Base-by-base conservation (phyloP, 2,113 vertebrate species). In the Pygoscelis adeliae region DNA sequence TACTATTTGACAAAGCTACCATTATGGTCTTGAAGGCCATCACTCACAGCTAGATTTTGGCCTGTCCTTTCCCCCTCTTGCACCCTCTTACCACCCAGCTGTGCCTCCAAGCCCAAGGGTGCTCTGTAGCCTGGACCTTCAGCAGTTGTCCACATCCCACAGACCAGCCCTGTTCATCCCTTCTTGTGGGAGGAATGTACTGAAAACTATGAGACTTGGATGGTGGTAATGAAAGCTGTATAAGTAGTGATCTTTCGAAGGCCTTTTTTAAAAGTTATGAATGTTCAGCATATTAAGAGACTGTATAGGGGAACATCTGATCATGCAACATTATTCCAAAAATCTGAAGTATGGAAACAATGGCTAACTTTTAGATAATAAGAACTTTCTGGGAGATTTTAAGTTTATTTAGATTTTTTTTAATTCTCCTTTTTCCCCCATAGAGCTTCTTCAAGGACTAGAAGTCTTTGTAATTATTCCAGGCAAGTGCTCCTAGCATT, bases 381-480 rank as follows among this genome's bases (percentile, higher is more conserved):
- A 70, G 36, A 83, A 65, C 26, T 69, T 77, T 29, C 42, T 56
- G 21, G 8, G 25, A 70, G 36, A 62, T 65, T 56, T 87, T 56
- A 16, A 26, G 6, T 72, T 53, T n/a, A 25, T 82, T 83, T 52
- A 30, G 18, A 11, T 21, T 20, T 52, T 58, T 71, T 47, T 29
- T 12, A 5, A 13, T 50, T 84, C 5, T 17, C 2, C 56, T 69
- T 94, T 42, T 47, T 5, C 8, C 56, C 40, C 22, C 4, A 1
- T 30, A 65, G 21, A 83, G 2, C 22, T 82, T 69, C n/a, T 90
- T 92, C 42, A 89, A 74, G 34, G 40, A 76, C 36, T 56, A 49
- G 56, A 81, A 58, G 7, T 27, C 38, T 79, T 87, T 74, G 17
- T 70, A 82, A 71, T 91, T 71, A 58, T 95, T 92, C 69, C 62